A percentile compares a stretch with the other conserved stretches of the same genome.
Conservation (phyloP, 2,113 vertebrate species). For the Entomyzon cyanotis region DNA sequence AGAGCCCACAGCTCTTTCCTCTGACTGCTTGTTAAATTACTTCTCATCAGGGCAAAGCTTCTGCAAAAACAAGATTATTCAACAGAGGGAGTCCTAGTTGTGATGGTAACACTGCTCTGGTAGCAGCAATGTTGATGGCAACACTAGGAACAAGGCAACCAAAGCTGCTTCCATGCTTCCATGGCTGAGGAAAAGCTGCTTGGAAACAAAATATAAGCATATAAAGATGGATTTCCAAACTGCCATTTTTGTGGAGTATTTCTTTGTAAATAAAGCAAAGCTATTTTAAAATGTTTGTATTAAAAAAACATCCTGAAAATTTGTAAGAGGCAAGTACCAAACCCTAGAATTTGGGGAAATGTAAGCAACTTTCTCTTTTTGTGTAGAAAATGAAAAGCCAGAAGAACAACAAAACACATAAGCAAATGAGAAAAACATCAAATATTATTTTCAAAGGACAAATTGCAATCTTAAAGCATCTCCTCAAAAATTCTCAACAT, state of each 20-base stretch:
- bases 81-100: background rate
- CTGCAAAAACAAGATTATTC: background rate
- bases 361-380: background rate
- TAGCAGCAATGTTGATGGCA: background rate
- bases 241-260: background rate
- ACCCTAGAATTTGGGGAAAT: background rate
- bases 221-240: background rate
- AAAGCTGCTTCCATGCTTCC: background rate
- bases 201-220: background rate
- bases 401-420: background rate
- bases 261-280: background rate
- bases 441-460: background rate
- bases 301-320: background rate
- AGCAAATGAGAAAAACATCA: background rate
- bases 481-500: slow-evolving; percentile 55
- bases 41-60: background rate
- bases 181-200: background rate
- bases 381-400: background rate
- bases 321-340: background rate
- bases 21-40: background rate
- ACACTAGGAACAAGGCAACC: background rate
- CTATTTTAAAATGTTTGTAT: background rate
- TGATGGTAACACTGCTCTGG: background rate
- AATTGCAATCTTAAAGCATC: slow-evolving; percentile 12
- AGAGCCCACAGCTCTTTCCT: background rate